Percentiles rank a stretch among this genome's conserved stretches.
Evolutionary conservation across 2,888 invertebrate species (phyloP).

Genomic region (Limenitis camilla): DNA sequence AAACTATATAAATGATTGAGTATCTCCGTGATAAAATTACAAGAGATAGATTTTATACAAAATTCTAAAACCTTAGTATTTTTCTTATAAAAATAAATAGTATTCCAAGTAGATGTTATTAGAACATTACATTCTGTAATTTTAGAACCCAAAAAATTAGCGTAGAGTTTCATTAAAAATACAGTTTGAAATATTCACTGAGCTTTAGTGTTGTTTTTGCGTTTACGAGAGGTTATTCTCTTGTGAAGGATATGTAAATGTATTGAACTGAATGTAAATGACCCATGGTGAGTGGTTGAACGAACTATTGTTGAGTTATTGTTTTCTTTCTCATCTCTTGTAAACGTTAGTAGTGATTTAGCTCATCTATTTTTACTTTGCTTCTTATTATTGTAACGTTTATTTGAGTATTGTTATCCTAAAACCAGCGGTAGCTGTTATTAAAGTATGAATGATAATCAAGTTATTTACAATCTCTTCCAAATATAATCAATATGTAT

Average conservation of each 20-base stretch:
- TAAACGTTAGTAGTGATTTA: constrained; percentile 1
- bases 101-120: too few species aligned
- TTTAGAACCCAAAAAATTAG: not conserved
- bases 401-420: too few species aligned
- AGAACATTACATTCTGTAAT: not conserved
- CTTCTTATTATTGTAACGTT: too few species aligned
- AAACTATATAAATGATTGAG: too few species aligned
- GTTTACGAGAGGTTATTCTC: constrained; percentile 44
- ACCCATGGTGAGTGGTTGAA: constrained; percentile 27
- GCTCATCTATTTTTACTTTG: not conserved
- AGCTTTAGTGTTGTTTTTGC: constrained; percentile 39
- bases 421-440: too few species aligned
- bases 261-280: constrained; percentile 50
- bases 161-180: constrained; percentile 15
- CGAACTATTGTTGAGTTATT: constrained; percentile 13
- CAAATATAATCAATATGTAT: too few species aligned
- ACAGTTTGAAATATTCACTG: constrained; percentile 48
- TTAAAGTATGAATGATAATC: too few species aligned
- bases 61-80: too few species aligned
- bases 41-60: too few species aligned
- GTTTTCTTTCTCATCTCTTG: constrained; percentile 22
- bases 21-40: too few species aligned
- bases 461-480: too few species aligned
- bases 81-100: too few species aligned
- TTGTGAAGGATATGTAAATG: constrained; percentile 48